These are phyloP conservation scores for Porites divaricata DNA, from an alignment of 92 coral and sea anemone genomes.

Conservation along the genomic window DNA sequence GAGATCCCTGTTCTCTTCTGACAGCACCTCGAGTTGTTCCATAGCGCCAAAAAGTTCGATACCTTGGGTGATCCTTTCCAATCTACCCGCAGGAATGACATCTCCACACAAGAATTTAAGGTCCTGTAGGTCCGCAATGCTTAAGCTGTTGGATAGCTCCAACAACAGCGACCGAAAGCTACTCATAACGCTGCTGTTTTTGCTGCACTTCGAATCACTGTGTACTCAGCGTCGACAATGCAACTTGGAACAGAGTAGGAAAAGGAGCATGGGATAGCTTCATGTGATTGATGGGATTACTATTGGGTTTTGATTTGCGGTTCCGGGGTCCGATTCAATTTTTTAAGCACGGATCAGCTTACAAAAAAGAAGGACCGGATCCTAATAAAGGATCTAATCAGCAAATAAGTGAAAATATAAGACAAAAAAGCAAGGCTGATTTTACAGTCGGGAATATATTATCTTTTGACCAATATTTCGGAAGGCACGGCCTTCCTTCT, in stretches of 20 bases:
- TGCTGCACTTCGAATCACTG: not conserved
- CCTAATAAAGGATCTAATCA: no score
- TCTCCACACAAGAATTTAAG: conserved; percentile 69
- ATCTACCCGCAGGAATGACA: conserved; percentile 77
- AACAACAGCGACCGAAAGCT: conserved; percentile 63
- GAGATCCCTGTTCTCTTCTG: conserved; percentile 77
- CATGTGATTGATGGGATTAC: conserved; percentile 9
- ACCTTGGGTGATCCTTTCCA: conserved; percentile 66
- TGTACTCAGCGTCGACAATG: no score
- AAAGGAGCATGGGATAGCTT: not conserved
- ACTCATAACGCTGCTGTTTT: conserved; percentile 27
- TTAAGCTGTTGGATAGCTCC: conserved; percentile 66
- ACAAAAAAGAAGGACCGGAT: no score
- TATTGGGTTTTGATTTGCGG: not conserved
- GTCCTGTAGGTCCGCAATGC: conserved; percentile 37
- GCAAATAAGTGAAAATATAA: no score
- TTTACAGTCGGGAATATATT: no score
- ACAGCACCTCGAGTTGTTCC: conserved; percentile 68
- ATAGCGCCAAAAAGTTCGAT: conserved; percentile 76
- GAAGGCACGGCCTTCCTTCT: no score
- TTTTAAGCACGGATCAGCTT: no score
- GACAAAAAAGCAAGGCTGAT: no score
- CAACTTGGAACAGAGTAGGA: not conserved
- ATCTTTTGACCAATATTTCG: no score
- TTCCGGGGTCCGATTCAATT: not conserved